Base-by-base conservation (phyloP, 2,888 invertebrate species). In the Willowsia nigromaculata region DNA sequence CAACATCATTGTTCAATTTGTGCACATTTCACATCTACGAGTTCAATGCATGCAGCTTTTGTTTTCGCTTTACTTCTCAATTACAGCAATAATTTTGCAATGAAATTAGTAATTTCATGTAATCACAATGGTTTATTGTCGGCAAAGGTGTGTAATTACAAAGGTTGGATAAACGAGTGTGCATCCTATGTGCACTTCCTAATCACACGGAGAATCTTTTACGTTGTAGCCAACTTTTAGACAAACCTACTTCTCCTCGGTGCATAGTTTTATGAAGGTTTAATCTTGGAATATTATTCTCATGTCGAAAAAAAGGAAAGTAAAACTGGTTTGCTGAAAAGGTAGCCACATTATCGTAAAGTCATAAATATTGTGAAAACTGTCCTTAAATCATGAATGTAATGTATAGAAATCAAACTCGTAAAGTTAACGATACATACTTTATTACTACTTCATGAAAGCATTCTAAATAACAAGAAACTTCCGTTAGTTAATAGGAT, bases 131-230 rank as follows among this genome's bases (percentile, higher is more conserved):
- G 27, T 81, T 82, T 65, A 43, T n/a, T 82, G 82, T 62, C 82
- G 82, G 82, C 62, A 76, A 76, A 76, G 37, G 18, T 65, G 43
- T 65, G 11, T 82, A 82, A 82, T 82, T 82, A 82, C 59, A 82
- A 65, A 62, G 82, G 27, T 43, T 5, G 18, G 11, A 47, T 43
- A 65, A 43, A 43, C 47, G 76, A 50, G 43, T 27, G n/a, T 82
- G 82, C 82, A 82, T 56, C 59, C 30, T 37, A 25, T 30, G 11
- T 62, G 43, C 43, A 56, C 33, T 80, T 47, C 71, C 53, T 56
- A 56, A 40, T 71, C 71, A 68, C 68, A 7, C 37, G 37, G n/a
- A 18, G 37, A 15, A 47, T 47, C 47, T 13, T 47, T 47, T 7
- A 47, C 68, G 15, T 37, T 68, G 7, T n/a, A 13, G 6, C 27